Base-by-base conservation (phyloP, 2,113 vertebrate genomes). In the Eptesicus fuscus region DNA sequence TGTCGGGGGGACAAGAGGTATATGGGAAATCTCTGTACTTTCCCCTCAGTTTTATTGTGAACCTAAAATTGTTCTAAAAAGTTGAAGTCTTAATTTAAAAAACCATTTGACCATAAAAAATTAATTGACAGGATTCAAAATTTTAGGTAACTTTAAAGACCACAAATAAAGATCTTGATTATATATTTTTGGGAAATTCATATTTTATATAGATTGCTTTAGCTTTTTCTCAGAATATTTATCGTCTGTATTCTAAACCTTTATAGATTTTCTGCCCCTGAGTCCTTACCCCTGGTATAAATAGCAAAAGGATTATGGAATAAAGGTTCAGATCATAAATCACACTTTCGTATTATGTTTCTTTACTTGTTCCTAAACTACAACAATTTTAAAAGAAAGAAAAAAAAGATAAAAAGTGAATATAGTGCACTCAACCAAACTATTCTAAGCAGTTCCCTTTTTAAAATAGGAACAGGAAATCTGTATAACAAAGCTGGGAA, bases 201-300 rank as follows among this genome's bases (percentile, higher is more conserved):
- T 82, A 85, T 74, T 86, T 17, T 84, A 20, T 76, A 47, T 42
- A 86, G n/a, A 84, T 84, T 69, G 28, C 25, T 80, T 90, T 49
- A 73, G 28, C 7, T 79, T 93, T 95, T 90, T 69, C 67, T 83
- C 23, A 90, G 82, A 91, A 90, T 63, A 51, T 76, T 89, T 96
- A 67, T 89, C 78, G 88, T 92, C 42, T 74, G 9, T 22, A 28
- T 95, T 51, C 1, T 95, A 88, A 93, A 79, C 20, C 2, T 20
- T 77, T 42, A 79, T 79, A 83, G 56, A 30, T 53, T 92, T 35
- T 83, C 30, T 93, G 9, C 4, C 93, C 2, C 42, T 95, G 18
- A 9, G n/a, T 84, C 9, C 13, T 93, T 74, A 88, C 1, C 9
- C 9, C 37, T 2, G 47, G 23, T 20, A 22, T 65, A 65, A 88